A percentile compares a stretch with the other conserved stretches of the same genome.
phyloP scores from a whole-genome alignment of 2,113 vertebrate genomes.

The Hepsetus odoe region DNA sequence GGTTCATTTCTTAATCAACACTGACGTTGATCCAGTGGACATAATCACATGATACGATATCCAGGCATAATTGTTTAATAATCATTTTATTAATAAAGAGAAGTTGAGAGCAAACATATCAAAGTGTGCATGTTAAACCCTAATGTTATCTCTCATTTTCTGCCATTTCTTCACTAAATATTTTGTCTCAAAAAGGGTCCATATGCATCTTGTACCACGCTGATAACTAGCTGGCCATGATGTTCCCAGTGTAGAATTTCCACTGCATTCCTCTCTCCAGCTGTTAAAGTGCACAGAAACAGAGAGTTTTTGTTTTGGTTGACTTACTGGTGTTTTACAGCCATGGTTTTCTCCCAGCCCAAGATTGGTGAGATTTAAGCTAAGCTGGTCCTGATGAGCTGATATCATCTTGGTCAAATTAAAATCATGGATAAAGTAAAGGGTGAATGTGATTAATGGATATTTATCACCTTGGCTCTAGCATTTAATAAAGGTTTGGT shows the following conservation, averaged over 20 bases:
- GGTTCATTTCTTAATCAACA: too few relatives aligned
- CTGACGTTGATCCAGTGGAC: too few relatives aligned
- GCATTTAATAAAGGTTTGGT: too few relatives aligned
- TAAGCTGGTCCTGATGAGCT: background rate
- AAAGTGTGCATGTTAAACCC: too few relatives aligned
- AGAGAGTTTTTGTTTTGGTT: constrained; percentile 27
- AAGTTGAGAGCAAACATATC: too few relatives aligned
- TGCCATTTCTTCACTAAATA: background rate
- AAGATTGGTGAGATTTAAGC: background rate
- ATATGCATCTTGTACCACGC: constrained; percentile 18
- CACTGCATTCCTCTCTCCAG: constrained; percentile 58
- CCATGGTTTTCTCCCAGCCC: constrained; percentile 34
- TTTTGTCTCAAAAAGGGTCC: background rate
- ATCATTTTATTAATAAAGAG: too few relatives aligned
- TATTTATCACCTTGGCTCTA: too few relatives aligned
- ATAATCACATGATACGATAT: too few relatives aligned
- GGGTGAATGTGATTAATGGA: too few relatives aligned
- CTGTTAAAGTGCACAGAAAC: constrained; percentile 55
- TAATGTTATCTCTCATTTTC: too few relatives aligned
- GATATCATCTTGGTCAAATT: background rate
- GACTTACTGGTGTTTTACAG: constrained; percentile 54
- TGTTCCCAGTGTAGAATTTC: constrained; percentile 31
- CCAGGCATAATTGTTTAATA: too few relatives aligned
- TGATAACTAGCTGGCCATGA: constrained; percentile 26
- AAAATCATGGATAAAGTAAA: too few relatives aligned